phyloP scores from a whole-genome alignment of 1,140 invertebrate species.

The Tribolium castaneum region DNA sequence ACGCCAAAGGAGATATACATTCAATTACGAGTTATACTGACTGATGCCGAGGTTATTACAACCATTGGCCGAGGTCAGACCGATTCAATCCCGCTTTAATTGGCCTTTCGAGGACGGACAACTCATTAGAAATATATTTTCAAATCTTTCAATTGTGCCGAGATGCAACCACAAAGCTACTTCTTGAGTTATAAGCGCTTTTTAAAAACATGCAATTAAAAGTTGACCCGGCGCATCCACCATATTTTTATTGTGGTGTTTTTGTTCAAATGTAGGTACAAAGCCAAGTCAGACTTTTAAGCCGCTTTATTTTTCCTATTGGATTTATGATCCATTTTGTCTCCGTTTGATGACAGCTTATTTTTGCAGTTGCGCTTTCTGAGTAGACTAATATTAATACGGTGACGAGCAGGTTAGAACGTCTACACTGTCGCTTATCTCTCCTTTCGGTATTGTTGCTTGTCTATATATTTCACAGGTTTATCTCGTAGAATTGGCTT shows the following conservation, averaged over 20 bases:
- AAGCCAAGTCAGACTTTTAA: too few species aligned
- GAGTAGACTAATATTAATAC: slow-evolving; percentile 4
- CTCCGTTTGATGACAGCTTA: slow-evolving; percentile 2
- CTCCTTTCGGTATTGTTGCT: background rate
- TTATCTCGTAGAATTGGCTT: background rate
- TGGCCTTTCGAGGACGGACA: background rate
- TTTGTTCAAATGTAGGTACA: too few species aligned
- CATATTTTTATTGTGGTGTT: too few species aligned
- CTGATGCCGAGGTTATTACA: background rate
- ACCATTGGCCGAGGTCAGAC: background rate
- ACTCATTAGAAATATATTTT: background rate
- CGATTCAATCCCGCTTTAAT: background rate
- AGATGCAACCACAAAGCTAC: background rate
- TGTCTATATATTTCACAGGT: slow-evolving; percentile 13
- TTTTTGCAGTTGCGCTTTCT: background rate
- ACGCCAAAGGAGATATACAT: background rate
- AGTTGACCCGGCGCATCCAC: background rate
- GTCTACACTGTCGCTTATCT: background rate
- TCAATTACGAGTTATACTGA: background rate
- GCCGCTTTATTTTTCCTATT: background rate
- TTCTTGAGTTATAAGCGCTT: background rate
- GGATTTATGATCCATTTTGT: slow-evolving; percentile 1
- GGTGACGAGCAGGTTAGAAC: background rate
- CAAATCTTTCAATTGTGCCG: background rate
- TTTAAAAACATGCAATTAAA: too few species aligned